Evolutionary conservation across 2,888 invertebrate species (phyloP).

Genomic region (Cephus sareptanus): DNA sequence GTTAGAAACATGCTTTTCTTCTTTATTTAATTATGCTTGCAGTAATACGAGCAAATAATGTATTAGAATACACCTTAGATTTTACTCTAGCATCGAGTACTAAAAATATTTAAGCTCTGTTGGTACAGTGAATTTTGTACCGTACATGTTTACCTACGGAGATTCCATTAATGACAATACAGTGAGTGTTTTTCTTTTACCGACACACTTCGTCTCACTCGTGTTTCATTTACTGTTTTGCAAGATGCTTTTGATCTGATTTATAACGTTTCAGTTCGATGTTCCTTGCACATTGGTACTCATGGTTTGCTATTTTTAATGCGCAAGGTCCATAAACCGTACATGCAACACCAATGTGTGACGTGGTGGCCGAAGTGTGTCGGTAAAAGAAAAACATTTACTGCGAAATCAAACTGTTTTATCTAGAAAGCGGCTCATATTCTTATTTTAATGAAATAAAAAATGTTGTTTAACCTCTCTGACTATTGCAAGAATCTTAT

Average conservation of each 20-base stretch:
- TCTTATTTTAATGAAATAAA: background rate
- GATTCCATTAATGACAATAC: background rate
- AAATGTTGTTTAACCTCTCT: background rate
- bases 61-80: background rate
- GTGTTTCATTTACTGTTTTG: no score
- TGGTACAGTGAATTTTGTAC: background rate
- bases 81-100: background rate
- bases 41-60: background rate
- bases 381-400: no score
- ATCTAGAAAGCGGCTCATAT: background rate
- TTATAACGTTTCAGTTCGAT: no score
- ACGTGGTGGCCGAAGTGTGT: no score
- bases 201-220: no score
- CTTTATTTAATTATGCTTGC: background rate
- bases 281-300: no score
- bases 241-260: no score
- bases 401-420: background rate
- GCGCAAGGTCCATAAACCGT: no score
- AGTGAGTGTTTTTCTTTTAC: background rate
- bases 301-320: no score
- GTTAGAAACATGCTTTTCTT: slow-evolving; percentile 74
- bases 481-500: background rate
- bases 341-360: no score
- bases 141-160: background rate
- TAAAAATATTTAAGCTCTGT: background rate